A percentile compares a stretch with the other conserved stretches of the same genome.
Conservation (phyloP, 1,140 invertebrate genomes). For the Acromyrmex heyeri region DNA sequence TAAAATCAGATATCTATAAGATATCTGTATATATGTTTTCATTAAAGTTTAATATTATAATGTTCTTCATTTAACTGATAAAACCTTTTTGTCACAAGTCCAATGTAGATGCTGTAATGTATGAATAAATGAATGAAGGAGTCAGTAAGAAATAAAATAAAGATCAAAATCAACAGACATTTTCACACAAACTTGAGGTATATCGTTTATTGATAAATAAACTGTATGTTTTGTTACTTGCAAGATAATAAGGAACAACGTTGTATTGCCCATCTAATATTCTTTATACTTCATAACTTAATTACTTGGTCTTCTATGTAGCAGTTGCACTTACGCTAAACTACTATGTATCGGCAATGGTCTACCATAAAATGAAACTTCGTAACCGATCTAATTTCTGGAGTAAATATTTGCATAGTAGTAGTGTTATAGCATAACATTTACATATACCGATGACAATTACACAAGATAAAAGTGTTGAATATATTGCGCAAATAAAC, state of each 20-base stretch:
- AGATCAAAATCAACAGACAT: background rate
- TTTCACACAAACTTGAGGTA: background rate
- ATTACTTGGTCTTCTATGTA: background rate
- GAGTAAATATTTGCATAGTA: slow-evolving; percentile 13
- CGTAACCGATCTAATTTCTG: slow-evolving; percentile 21
- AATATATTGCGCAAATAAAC: background rate
- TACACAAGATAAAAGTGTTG: background rate
- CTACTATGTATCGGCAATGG: background rate
- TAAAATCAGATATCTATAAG: background rate
- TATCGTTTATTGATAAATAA: slow-evolving; percentile 8
- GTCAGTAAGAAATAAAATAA: background rate
- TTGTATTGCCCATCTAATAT: background rate
- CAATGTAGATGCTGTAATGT: background rate
- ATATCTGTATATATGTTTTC: background rate
- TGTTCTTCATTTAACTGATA: background rate
- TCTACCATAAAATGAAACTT: slow-evolving; percentile 2
- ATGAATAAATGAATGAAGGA: background rate
- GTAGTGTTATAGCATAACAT: background rate
- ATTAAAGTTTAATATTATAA: background rate
- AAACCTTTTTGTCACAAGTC: background rate
- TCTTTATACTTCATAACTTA: slow-evolving; percentile 16
- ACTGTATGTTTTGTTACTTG: background rate
- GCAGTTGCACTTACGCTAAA: background rate
- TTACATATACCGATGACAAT: slow-evolving; percentile 4
- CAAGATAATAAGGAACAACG: background rate